These are phyloP conservation scores for Molanna angustata DNA, from an alignment of 2,888 invertebrate species.

Conservation along the genomic window DNA sequence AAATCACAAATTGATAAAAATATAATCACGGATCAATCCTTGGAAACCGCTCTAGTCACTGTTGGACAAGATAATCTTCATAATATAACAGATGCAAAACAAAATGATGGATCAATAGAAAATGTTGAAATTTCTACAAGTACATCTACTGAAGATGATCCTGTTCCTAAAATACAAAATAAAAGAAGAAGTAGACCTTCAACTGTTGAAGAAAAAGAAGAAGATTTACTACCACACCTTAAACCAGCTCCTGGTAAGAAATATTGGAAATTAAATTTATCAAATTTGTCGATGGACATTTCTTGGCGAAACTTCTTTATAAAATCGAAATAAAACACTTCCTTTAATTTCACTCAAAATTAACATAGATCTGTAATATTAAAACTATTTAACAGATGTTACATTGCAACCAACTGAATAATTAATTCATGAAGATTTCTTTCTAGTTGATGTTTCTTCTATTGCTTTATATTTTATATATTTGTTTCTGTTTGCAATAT, in stretches of 20 bases:
- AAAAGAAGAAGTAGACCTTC: conserved; percentile 28
- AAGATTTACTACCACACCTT: conserved; percentile 77
- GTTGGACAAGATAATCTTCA: neutral
- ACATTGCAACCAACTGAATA: too few relatives aligned
- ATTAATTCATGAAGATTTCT: too few relatives aligned
- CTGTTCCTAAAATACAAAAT: conserved; percentile 3
- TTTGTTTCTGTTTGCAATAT: too few relatives aligned
- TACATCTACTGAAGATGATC: neutral
- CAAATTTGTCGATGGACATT: neutral
- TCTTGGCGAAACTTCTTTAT: too few relatives aligned
- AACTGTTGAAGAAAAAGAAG: conserved; percentile 61
- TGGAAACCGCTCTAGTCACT: neutral
- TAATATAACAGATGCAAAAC: neutral
- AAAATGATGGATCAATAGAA: conserved; percentile 1
- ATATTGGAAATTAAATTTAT: too few relatives aligned
- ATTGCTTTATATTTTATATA: too few relatives aligned
- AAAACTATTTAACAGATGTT: too few relatives aligned
- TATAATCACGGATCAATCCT: neutral
- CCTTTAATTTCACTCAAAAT: too few relatives aligned
- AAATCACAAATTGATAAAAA: neutral
- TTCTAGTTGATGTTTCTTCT: too few relatives aligned
- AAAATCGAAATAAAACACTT: neutral
- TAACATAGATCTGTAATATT: too few relatives aligned
- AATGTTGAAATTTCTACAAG: neutral
- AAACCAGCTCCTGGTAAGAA: conserved; percentile 64